These are phyloP conservation scores for Poecilia latipinna DNA, from an alignment of 2,113 vertebrate genomes.

Conservation along the genomic window DNA sequence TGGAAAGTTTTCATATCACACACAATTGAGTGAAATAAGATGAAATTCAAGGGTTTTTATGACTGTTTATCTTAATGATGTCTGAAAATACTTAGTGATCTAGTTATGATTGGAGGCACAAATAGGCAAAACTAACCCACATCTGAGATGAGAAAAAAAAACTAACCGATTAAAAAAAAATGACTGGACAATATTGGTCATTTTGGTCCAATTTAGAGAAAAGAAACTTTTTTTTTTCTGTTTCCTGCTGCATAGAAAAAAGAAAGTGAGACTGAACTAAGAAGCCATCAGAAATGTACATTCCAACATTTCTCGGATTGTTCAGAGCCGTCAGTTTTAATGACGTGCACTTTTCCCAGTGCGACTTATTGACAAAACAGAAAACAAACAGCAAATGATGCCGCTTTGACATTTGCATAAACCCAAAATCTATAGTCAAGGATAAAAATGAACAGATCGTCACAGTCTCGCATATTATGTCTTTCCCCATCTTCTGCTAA, in stretches of 20 bases:
- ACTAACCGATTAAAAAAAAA: too few species aligned
- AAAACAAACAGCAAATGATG: background rate
- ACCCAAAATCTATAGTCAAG: background rate
- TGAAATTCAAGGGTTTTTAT: too few species aligned
- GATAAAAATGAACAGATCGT: background rate
- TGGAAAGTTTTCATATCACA: too few species aligned
- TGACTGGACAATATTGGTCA: too few species aligned
- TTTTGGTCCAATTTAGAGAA: background rate
- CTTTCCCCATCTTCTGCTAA: constrained; percentile 4
- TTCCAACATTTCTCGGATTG: background rate
- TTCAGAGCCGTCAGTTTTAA: background rate
- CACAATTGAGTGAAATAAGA: too few species aligned
- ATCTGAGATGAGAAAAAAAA: too few species aligned
- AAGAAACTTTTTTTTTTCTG: background rate
- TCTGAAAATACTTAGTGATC: too few species aligned
- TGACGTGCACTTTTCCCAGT: background rate
- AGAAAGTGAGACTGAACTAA: too few species aligned
- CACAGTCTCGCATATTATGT: background rate
- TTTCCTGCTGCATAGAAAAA: background rate
- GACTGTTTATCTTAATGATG: too few species aligned
- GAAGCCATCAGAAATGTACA: background rate
- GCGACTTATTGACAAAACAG: background rate
- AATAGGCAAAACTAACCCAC: too few species aligned
- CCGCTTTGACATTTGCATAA: background rate
- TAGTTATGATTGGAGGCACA: too few species aligned